phyloP scores from a whole-genome alignment of 2,113 vertebrate genomes.

The Stigmatopora nigra region DNA sequence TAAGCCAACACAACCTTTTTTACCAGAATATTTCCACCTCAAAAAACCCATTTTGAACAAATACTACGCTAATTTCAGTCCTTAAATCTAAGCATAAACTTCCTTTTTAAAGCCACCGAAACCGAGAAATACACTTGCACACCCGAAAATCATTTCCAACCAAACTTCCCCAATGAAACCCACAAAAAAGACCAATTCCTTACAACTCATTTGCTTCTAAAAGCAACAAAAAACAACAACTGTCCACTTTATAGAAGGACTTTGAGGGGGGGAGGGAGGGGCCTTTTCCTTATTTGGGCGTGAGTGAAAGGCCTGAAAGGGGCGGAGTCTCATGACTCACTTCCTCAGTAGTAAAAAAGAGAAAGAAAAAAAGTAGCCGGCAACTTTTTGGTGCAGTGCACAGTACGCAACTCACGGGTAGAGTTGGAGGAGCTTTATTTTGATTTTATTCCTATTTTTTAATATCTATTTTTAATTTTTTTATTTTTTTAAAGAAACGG shows the following conservation, averaged over 20 bases:
- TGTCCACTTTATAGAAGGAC: no score
- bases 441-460: neutral
- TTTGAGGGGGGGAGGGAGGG: neutral
- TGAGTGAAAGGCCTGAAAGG: conserved; percentile 39
- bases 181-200: neutral
- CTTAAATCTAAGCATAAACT: neutral
- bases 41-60: neutral
- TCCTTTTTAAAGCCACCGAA: neutral
- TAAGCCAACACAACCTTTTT: no score
- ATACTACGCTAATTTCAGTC: neutral
- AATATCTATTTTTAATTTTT: neutral
- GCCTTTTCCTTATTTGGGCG: conserved; percentile 6
- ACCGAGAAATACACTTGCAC: neutral
- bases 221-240: neutral
- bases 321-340: conserved; percentile 75
- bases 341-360: conserved; percentile 67
- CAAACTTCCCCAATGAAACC: neutral
- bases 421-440: neutral
- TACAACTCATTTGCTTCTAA: conserved; percentile 3
- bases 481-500: conserved; percentile 1
- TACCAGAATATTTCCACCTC: no score
- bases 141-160: neutral
- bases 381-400: conserved; percentile 27
- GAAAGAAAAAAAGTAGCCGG: conserved; percentile 57
- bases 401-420: neutral